Evolutionary conservation across 2,113 vertebrate species (phyloP).

Genomic region (Ammodytes dubius): DNA sequence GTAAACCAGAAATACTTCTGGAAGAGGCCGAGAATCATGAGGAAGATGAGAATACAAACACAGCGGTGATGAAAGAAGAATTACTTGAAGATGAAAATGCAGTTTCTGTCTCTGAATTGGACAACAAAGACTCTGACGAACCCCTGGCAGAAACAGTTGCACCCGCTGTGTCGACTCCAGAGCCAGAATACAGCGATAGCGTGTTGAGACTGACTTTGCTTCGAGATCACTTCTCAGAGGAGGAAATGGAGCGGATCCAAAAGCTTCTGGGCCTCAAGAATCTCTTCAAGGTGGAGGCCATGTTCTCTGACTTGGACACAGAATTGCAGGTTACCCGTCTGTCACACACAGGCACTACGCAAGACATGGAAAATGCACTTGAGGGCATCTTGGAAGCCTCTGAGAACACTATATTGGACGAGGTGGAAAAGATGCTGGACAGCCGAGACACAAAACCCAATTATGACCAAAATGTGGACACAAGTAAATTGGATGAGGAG

Average conservation of each 20-base stretch:
- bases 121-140: conserved; percentile 1
- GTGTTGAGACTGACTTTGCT: conserved; percentile 83
- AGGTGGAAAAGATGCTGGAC: conserved; percentile 89
- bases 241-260: conserved; percentile 81
- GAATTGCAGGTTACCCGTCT: conserved; percentile 84
- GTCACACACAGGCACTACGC: conserved; percentile 60
- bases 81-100: conserved; percentile 96
- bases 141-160: conserved; percentile 3
- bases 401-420: conserved; percentile 87
- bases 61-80: conserved; percentile 68
- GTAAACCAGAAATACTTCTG: conserved; percentile 10
- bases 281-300: conserved; percentile 86
- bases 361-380: conserved; percentile 85
- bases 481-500: conserved; percentile 86
- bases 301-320: conserved; percentile 89
- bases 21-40: conserved; percentile 31
- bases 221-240: conserved; percentile 86
- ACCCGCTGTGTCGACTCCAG: conserved; percentile 3
- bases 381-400: conserved; percentile 90
- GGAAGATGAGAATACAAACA: conserved; percentile 24
- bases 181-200: conserved; percentile 78
- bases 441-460: conserved; percentile 65
- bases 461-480: conserved; percentile 73
- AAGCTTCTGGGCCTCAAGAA: conserved; percentile 87
- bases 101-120: conserved; percentile 45